Conservation (phyloP, 2,888 invertebrate genomes). For the Pharmacophagus antenor region DNA sequence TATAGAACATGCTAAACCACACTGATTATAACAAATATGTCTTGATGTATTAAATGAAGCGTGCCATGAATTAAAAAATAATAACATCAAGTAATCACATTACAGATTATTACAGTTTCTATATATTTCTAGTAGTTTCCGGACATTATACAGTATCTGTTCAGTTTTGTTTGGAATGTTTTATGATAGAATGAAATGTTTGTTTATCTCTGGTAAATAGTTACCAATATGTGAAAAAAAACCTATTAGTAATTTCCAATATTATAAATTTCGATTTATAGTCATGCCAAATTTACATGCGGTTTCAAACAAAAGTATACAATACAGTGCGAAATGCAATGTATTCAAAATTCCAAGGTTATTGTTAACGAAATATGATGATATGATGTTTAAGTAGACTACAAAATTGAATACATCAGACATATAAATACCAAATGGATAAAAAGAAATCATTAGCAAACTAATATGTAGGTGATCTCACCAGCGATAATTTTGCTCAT, state of each 20-base stretch:
- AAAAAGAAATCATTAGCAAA: slow-evolving; percentile 32
- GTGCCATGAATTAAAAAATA: too few relatives aligned
- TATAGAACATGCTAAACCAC: slow-evolving; percentile 20
- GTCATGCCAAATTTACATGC: background rate
- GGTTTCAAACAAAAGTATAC: background rate
- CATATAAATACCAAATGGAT: background rate
- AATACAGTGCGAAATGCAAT: background rate
- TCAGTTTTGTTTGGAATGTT: background rate
- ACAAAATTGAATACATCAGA: slow-evolving; percentile 21
- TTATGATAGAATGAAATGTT: background rate
- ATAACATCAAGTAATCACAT: too few relatives aligned
- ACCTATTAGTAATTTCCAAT: too few relatives aligned
- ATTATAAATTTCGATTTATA: too few relatives aligned
- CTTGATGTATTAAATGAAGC: slow-evolving; percentile 22
- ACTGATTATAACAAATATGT: background rate
- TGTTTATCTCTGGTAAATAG: too few relatives aligned
- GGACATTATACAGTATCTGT: background rate
- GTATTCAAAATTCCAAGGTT: too few relatives aligned
- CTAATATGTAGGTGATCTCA: slow-evolving; percentile 70
- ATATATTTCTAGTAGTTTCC: too few relatives aligned
- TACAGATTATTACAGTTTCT: too few relatives aligned
- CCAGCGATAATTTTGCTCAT: slow-evolving; percentile 97
- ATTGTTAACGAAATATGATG: too few relatives aligned
- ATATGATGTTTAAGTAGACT: too few relatives aligned
- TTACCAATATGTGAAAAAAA: too few relatives aligned